phyloP scores from a whole-genome alignment of 2,797 vertebrate genomes.

The Tokudaia tokunoshimensis region DNA sequence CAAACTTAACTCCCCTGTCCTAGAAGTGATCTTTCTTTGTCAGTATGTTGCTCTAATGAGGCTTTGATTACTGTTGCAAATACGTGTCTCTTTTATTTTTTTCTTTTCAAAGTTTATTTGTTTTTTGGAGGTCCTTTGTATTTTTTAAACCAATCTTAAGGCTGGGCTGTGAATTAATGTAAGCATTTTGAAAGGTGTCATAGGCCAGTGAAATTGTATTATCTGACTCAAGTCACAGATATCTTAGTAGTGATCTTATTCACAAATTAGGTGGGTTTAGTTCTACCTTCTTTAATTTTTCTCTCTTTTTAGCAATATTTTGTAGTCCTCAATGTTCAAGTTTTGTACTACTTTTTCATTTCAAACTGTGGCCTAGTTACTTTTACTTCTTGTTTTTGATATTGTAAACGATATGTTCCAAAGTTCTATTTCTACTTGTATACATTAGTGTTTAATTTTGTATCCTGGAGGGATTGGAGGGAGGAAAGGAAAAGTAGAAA shows the following conservation, averaged over 20 bases:
- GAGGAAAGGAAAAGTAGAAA: background rate
- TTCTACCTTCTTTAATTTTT: background rate
- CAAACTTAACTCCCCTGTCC: background rate
- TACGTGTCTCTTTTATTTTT: background rate
- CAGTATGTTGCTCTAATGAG: background rate
- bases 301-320: background rate
- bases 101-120: constrained; percentile 26
- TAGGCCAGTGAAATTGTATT: background rate
- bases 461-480: background rate
- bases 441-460: background rate
- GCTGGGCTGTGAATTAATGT: background rate
- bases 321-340: background rate
- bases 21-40: constrained; percentile 21
- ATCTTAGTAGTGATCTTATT: background rate
- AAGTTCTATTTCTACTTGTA: background rate
- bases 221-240: background rate
- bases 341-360: background rate
- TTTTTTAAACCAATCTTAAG: constrained; percentile 24
- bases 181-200: background rate
- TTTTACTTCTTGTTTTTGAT: constrained; percentile 17
- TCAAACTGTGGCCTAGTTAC: background rate
- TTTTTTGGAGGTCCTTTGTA: background rate
- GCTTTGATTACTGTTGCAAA: background rate
- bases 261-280: background rate
- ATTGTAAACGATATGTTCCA: background rate